These are phyloP conservation scores for Sylvicapra grimmia DNA, from an alignment of 2,113 vertebrate genomes.

Conservation along the genomic window DNA sequence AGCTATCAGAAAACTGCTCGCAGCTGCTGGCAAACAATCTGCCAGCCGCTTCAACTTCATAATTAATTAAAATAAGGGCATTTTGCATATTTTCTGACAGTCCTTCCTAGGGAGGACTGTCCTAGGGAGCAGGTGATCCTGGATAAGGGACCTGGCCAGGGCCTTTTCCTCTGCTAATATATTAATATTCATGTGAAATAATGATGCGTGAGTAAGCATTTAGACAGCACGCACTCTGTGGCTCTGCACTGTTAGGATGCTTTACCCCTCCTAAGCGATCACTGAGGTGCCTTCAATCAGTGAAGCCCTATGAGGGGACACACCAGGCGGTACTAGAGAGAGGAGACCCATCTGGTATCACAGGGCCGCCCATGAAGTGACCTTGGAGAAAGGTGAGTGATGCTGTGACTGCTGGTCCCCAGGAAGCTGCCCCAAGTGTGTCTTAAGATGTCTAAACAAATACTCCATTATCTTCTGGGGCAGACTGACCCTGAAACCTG, in stretches of 20 bases:
- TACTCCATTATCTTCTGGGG: background rate
- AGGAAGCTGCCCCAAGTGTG: background rate
- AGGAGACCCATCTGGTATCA: background rate
- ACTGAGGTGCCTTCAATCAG: background rate
- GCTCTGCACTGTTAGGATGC: background rate
- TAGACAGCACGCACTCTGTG: background rate
- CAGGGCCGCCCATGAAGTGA: accelerated
- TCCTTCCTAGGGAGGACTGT: background rate
- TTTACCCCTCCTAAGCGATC: background rate
- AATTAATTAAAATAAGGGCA: background rate
- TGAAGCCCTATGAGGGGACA: background rate
- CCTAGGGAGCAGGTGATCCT: background rate
- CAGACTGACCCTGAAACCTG: background rate
- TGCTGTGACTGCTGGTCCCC: background rate
- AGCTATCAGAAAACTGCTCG: background rate
- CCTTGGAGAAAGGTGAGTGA: background rate
- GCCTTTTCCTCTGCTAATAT: background rate
- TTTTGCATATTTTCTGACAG: background rate
- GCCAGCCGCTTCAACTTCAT: background rate
- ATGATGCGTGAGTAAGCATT: background rate
- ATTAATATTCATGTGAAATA: background rate
- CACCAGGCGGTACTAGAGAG: too few species aligned
- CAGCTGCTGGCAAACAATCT: background rate
- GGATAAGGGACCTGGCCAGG: background rate
- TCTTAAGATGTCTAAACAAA: background rate